These are phyloP conservation scores for Myiopsitta monachus DNA, from an alignment of 2,113 vertebrate genomes.

Conservation along the genomic window DNA sequence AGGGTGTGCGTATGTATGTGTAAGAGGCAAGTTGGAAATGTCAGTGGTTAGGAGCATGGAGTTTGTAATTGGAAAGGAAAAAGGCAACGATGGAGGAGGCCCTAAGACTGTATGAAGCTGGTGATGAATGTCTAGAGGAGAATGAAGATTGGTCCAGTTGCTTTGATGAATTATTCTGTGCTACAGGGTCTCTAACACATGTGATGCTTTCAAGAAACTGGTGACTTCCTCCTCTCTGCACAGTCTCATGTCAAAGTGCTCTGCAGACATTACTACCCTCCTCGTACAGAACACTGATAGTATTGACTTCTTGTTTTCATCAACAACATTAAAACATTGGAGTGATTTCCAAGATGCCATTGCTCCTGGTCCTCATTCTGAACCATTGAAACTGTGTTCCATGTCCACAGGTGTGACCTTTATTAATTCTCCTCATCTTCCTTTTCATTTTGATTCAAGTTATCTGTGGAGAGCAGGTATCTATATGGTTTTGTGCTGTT, in stretches of 20 bases:
- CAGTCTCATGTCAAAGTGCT: neutral
- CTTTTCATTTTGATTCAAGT: neutral
- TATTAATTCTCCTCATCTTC: neutral
- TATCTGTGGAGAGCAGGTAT: neutral
- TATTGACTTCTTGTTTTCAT: neutral
- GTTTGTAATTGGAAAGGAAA: neutral
- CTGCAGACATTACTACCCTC: neutral
- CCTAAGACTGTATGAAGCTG: neutral
- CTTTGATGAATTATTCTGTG: neutral
- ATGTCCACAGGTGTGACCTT: neutral
- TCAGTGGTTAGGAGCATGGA: neutral
- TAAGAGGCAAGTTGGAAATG: neutral
- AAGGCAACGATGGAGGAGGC: neutral
- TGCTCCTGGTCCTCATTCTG: neutral
- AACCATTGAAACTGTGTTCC: neutral
- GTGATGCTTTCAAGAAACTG: neutral
- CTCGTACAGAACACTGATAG: neutral
- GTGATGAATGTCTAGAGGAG: neutral
- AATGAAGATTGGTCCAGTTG: neutral
- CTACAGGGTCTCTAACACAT: neutral
- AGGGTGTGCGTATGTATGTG: neutral
- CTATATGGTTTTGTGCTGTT: neutral
- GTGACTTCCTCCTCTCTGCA: neutral
- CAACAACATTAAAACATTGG: neutral
- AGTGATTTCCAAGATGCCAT: neutral